A percentile compares a stretch with the other conserved stretches of the same genome.
These are phyloP conservation scores for Anoplolepis gracilipes DNA, from an alignment of 1,140 invertebrate genomes.

Conservation along the genomic window DNA sequence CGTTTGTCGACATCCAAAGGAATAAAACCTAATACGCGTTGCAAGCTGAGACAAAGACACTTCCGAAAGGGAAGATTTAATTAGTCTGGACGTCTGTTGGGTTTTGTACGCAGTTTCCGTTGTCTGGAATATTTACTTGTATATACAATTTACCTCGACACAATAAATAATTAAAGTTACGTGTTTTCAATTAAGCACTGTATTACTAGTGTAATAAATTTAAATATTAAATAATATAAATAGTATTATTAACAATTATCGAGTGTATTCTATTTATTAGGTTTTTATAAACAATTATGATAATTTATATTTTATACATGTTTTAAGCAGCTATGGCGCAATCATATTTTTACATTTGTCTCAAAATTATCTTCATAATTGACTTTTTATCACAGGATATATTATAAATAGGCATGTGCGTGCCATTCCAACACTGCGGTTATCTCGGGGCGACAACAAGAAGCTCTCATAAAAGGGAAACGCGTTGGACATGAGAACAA, in stretches of 20 bases:
- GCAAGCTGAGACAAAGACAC: conserved; percentile 64
- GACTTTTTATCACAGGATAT: not conserved
- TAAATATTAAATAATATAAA: no score
- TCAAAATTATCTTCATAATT: not conserved
- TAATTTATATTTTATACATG: no score
- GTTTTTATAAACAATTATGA: not conserved
- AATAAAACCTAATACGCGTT: conserved; percentile 57
- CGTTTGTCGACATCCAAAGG: conserved; percentile 62
- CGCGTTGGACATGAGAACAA: conserved; percentile 71
- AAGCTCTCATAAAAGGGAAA: conserved; percentile 76
- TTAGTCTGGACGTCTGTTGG: conserved; percentile 65
- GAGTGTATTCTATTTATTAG: not conserved
- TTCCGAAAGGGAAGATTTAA: conserved; percentile 65
- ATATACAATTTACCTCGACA: not conserved
- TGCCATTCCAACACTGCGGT: not conserved
- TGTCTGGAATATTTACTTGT: conserved; percentile 42
- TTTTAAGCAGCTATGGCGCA: not conserved
- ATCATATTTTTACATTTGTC: conserved; percentile 9
- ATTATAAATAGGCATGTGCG: not conserved
- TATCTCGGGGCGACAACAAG: conserved; percentile 58
- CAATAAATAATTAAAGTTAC: not conserved
- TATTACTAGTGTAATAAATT: not conserved
- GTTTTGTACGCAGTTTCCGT: conserved; percentile 25
- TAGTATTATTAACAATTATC: not conserved
- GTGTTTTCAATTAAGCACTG: not conserved